Percentiles rank a stretch among this genome's conserved stretches.
phyloP scores from a whole-genome alignment of 2,888 invertebrate genomes.

The Strigamia maritima region DNA sequence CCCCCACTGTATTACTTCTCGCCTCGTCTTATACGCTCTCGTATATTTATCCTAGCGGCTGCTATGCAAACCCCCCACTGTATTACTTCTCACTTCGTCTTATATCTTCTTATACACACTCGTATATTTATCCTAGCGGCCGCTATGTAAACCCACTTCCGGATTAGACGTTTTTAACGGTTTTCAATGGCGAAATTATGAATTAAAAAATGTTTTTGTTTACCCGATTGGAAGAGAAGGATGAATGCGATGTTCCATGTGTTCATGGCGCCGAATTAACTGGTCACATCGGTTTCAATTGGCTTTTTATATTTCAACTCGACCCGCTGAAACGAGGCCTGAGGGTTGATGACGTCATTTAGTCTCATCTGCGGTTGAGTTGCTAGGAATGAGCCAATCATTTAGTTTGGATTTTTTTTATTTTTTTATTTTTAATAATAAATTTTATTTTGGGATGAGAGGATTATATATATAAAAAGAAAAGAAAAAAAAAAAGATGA shows the following conservation, averaged over 20 bases:
- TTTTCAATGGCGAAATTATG: neutral
- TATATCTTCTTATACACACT: too few relatives aligned
- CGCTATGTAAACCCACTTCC: neutral
- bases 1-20: too few relatives aligned
- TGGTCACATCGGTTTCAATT: neutral
- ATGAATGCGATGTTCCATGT: neutral
- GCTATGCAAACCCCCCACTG: too few relatives aligned
- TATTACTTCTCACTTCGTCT: too few relatives aligned
- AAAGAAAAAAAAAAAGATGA: neutral
- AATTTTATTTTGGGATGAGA: neutral
- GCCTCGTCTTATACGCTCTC: too few relatives aligned
- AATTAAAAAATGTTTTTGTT: neutral
- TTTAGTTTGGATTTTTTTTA: neutral
- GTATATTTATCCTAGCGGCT: too few relatives aligned
- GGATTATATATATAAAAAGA: too few relatives aligned
- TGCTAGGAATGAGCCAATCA: neutral
- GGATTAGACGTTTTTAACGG: too few relatives aligned
- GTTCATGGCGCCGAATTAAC: neutral
- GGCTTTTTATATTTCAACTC: neutral
- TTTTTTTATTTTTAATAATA: neutral
- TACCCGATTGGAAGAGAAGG: neutral
- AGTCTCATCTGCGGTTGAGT: too few relatives aligned
- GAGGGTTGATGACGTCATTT: neutral
- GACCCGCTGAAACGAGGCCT: neutral
- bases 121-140: too few relatives aligned